phyloP scores from a whole-genome alignment of 2,797 vertebrate species.

The Miopithecus talapoin region DNA sequence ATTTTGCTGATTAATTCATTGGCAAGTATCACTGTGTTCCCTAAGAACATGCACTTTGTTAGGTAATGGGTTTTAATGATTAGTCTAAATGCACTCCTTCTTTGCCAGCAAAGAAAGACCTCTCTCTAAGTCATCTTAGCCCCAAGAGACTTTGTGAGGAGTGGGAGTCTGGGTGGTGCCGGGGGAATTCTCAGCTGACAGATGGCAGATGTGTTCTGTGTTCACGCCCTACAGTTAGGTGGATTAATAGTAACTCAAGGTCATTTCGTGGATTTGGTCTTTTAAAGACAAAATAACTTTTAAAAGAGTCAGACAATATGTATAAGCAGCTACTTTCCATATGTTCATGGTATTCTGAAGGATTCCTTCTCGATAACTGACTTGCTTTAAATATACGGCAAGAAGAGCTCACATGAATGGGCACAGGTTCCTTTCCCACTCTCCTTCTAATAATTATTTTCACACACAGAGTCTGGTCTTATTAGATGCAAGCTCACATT shows the following conservation, averaged over 20 bases:
- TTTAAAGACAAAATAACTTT: constrained; percentile 70
- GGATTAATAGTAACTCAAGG: constrained; percentile 66
- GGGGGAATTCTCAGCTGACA: constrained; percentile 49
- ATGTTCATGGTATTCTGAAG: background rate
- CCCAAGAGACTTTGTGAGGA: constrained; percentile 47
- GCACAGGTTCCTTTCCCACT: background rate
- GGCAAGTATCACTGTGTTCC: constrained; percentile 56
- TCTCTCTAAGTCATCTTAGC: constrained; percentile 43
- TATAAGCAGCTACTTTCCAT: background rate
- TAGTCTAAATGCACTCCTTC: constrained; percentile 67
- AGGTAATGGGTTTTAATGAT: constrained; percentile 79
- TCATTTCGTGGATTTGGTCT: constrained; percentile 61
- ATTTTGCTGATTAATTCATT: constrained; percentile 71
- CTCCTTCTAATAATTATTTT: background rate
- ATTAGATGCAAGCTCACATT: background rate
- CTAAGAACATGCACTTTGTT: constrained; percentile 74
- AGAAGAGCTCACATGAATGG: background rate
- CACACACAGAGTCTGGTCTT: background rate
- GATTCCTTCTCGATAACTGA: background rate
- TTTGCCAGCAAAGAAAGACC: constrained; percentile 19
- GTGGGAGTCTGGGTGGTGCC: background rate
- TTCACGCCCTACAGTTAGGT: constrained; percentile 54
- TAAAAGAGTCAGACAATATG: constrained; percentile 26
- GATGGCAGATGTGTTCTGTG: constrained; percentile 60
- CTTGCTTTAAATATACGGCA: background rate